Conservation (phyloP, 2,113 vertebrate genomes). For the Eupsittula cactorum region DNA sequence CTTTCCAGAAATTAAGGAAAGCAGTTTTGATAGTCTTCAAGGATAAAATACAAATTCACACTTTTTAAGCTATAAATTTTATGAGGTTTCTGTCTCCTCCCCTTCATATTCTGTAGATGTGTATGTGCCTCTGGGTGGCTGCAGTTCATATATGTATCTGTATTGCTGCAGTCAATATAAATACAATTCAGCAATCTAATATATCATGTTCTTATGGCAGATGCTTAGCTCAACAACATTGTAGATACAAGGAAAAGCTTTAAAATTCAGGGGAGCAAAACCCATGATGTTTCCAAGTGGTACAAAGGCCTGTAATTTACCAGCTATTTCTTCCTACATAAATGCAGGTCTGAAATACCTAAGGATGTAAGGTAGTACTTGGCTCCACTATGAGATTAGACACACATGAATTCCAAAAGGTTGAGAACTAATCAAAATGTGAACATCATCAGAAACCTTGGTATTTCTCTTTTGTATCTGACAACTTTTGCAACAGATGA, state of each 20-base stretch:
- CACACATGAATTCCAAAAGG: background rate
- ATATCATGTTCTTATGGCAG: accelerated
- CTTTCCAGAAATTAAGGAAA: background rate
- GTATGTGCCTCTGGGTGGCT: background rate
- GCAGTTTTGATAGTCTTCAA: background rate
- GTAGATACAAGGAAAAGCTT: background rate
- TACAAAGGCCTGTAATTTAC: background rate
- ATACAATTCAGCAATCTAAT: background rate
- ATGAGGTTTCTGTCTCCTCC: background rate
- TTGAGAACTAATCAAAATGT: background rate
- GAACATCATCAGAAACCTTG: background rate
- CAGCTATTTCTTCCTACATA: background rate
- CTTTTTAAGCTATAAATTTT: background rate
- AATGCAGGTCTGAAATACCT: background rate
- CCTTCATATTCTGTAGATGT: background rate
- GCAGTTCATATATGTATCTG: background rate
- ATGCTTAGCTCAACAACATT: background rate
- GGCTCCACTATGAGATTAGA: background rate
- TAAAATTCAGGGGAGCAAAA: background rate
- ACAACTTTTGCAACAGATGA: background rate
- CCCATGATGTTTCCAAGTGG: background rate
- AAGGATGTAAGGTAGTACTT: background rate
- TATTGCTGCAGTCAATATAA: background rate
- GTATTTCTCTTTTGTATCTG: background rate
- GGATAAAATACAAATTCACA: background rate